A percentile compares a stretch with the other conserved stretches of the same genome.
phyloP scores from a whole-genome alignment of 2,888 invertebrate species.

The Yponomeuta sedellus region DNA sequence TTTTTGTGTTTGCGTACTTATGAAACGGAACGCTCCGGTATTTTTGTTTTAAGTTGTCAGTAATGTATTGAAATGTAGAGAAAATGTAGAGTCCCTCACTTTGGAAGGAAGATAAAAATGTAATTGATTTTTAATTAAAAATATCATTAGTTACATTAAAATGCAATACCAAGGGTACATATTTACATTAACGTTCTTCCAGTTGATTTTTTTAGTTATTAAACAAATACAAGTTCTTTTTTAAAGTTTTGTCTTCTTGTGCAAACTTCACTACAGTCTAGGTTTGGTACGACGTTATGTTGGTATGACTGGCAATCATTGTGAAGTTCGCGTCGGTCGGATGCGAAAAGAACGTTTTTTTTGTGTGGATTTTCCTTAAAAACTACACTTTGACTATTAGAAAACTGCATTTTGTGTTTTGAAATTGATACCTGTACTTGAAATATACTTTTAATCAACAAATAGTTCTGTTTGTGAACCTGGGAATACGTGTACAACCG shows the following conservation, averaged over 20 bases:
- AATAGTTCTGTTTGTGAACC: background rate
- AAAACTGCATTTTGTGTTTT: background rate
- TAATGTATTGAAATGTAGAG: background rate
- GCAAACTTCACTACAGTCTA: background rate
- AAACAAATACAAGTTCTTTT: background rate
- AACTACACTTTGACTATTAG: background rate
- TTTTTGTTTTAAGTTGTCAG: background rate
- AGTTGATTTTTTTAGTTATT: background rate
- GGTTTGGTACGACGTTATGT: background rate
- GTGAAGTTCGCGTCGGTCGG: background rate
- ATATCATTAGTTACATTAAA: no score
- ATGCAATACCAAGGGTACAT: no score
- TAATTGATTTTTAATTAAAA: background rate
- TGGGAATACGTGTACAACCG: background rate
- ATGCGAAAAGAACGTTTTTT: constrained; percentile 3
- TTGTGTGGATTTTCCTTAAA: background rate
- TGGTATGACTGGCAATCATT: constrained; percentile 3
- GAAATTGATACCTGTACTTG: background rate
- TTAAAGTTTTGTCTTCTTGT: background rate
- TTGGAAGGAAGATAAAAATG: no score
- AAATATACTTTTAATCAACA: background rate
- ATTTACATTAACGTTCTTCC: background rate
- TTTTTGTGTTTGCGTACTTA: no score
- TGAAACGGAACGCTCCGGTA: background rate
- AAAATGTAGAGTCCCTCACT: no score